A percentile compares a stretch with the other conserved stretches of the same genome.
phyloP scores from a whole-genome alignment of 2,888 invertebrate species.

The Pantelozetes paolii region DNA sequence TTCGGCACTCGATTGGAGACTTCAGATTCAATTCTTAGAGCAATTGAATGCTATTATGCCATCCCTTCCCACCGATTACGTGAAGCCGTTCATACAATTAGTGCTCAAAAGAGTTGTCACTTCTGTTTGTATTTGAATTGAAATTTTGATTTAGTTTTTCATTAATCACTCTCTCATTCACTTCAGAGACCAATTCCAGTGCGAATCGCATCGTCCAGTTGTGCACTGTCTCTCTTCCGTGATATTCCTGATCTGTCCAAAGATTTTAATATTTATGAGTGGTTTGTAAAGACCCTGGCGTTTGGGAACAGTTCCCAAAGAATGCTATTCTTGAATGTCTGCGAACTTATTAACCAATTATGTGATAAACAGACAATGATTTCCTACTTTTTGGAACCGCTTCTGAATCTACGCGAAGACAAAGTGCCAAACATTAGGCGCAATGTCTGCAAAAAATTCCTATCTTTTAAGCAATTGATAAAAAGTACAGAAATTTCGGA shows the following conservation, averaged over 20 bases:
- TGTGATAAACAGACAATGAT: not conserved
- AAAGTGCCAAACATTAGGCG: constrained; percentile 21
- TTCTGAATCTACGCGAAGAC: not conserved
- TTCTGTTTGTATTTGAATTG: not conserved
- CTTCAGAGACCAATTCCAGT: constrained; percentile 6
- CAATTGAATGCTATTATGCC: not conserved
- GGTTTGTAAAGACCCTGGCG: not conserved
- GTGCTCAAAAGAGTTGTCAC: not conserved
- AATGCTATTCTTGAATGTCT: constrained; percentile 16
- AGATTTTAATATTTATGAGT: not conserved
- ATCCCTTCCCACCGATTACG: not conserved
- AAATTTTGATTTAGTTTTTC: not conserved
- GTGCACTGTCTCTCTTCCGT: not conserved
- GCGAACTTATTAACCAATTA: constrained; percentile 14
- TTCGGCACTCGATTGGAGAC: constrained; percentile 5
- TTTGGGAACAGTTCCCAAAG: constrained; percentile 6
- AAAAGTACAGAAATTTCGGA: not conserved
- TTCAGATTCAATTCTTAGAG: not conserved
- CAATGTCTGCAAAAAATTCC: constrained; percentile 4
- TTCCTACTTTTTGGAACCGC: not conserved
- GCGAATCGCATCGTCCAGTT: not conserved
- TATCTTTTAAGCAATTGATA: not conserved
- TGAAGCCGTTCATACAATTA: not conserved
- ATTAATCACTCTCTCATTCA: not conserved
- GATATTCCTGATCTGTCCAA: not conserved